phyloP scores from a whole-genome alignment of 2,888 invertebrate genomes.

The Blera fallax region DNA sequence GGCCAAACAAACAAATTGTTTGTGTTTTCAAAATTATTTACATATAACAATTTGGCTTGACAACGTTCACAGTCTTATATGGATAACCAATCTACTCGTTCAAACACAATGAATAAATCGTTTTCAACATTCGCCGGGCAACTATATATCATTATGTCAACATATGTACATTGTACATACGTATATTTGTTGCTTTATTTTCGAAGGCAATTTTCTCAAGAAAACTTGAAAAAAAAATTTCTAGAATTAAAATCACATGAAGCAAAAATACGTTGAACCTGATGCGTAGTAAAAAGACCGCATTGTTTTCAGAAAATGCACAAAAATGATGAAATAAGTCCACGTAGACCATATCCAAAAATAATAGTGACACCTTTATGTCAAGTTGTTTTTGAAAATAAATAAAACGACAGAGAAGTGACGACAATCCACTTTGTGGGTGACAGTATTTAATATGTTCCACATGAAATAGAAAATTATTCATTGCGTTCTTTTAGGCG shows the following conservation, averaged over 20 bases:
- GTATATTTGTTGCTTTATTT: not conserved
- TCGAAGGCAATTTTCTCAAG: not conserved
- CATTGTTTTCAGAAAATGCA: constrained; percentile 1
- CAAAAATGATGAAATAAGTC: constrained; percentile 25
- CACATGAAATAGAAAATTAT: not conserved
- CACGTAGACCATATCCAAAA: constrained; percentile 17
- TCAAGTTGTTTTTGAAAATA: constrained; percentile 1
- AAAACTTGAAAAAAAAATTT: not conserved
- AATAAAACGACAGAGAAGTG: not conserved
- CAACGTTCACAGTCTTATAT: constrained; percentile 10
- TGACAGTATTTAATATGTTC: constrained; percentile 6
- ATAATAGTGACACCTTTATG: constrained; percentile 38
- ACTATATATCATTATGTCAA: not conserved
- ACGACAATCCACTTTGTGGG: not conserved
- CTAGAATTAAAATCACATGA: not conserved
- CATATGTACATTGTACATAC: not conserved
- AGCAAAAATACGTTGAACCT: constrained; percentile 10
- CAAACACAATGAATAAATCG: not conserved
- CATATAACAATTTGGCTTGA: not conserved
- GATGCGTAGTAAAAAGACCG: constrained; percentile 32
- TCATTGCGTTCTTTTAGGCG: constrained; percentile 23
- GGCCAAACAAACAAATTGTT: constrained; percentile 1
- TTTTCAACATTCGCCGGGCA: not conserved
- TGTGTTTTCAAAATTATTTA: not conserved
- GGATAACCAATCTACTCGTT: not conserved